Conservation (phyloP, 37 sponge, comb jelly and placozoan genomes). For the Beroe ovata region DNA sequence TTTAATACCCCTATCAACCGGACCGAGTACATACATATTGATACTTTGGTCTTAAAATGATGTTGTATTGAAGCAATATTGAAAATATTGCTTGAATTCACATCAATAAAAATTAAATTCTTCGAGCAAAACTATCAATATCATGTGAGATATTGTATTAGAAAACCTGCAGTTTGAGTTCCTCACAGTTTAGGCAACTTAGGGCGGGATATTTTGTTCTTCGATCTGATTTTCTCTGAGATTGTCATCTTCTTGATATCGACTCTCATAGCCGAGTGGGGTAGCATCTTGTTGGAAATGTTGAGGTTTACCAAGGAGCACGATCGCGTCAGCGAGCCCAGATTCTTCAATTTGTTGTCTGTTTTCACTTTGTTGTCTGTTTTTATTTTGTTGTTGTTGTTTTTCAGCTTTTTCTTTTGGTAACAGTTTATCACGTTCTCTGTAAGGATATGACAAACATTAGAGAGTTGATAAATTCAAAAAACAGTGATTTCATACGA, state of each 20-base stretch:
- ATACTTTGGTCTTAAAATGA: too few species aligned
- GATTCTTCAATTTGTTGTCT: neutral
- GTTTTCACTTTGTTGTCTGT: neutral
- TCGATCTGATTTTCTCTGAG: neutral
- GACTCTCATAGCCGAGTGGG: neutral
- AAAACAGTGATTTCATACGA: too few species aligned
- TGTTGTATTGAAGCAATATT: too few species aligned
- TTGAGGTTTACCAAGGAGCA: neutral
- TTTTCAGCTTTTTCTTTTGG: neutral
- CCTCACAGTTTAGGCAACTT: neutral
- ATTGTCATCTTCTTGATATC: neutral
- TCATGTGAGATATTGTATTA: too few species aligned
- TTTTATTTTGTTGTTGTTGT: neutral
- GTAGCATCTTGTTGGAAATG: neutral
- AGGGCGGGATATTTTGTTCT: neutral
- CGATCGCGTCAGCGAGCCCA: neutral
- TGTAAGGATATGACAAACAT: neutral
- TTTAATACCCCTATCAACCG: too few species aligned
- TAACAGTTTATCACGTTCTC: neutral
- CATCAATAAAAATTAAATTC: too few species aligned
- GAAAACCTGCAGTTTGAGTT: too few species aligned
- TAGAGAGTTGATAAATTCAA: neutral
- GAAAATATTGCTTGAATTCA: too few species aligned
- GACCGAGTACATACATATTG: too few species aligned
- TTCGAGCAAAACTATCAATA: too few species aligned